Base-by-base conservation (phyloP, 2,113 vertebrate species). In the Nycticebus coucang region DNA sequence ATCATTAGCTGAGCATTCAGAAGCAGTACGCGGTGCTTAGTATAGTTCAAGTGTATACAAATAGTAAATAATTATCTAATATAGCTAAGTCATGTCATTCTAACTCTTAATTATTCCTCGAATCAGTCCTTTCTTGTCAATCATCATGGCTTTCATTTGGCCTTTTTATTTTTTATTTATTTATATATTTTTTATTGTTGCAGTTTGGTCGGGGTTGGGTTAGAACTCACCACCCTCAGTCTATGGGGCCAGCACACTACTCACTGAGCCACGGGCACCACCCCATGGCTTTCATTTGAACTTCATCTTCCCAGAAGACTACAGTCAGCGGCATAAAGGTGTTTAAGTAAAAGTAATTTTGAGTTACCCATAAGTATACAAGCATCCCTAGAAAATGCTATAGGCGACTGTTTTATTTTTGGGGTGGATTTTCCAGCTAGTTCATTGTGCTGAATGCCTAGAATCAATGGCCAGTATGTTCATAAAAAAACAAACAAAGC, bases 401-500 rank as follows among this genome's bases (percentile, higher is more conserved):
- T 1, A 66, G 53, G 30, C 26, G 21, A 93, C 80, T 62, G 17
- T 62, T 64, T 64, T 82, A 79, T 69, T 64, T 80, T 75, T 86
- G 30, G 24, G 17, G 14, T 87, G 5, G 57, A 72, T 83, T 80
- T 66, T 35, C 80, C 17, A 64, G 21, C 3, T 45, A 45, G 2
- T 45, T 77, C 15, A 68, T 60, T 33, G 17, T n/a, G 14, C 12
- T 12, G 84, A 30, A 50, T 6, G 4, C 18, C 22, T 77, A 78
- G 12, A 85, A 84, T 68, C 12, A 82, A 28, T 57, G 17, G 50
- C 10, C 35, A 78, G 41, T 5, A 18, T n/a, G 5, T 50, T 92
- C 59, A 66, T 7, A 83, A 79, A 82, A 82, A 95, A 19, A 86
- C 33, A 88, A 81, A 78, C 69, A 53, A 89, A 91, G n/a, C 19